Base-by-base conservation (phyloP, 2,797 vertebrate genomes). In the Kryptolebias ocellatus region DNA sequence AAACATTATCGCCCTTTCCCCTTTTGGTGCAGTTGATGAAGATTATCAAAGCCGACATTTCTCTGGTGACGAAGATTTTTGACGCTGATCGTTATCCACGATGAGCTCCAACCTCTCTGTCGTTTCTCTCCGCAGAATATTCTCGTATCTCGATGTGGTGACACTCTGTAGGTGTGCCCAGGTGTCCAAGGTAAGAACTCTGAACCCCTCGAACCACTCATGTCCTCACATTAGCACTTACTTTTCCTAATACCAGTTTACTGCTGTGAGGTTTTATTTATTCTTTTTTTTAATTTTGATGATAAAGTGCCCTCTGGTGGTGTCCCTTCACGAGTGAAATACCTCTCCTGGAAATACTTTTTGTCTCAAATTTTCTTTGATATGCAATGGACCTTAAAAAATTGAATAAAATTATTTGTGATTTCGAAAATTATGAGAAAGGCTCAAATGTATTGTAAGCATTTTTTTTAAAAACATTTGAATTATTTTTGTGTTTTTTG, bases 71-170 rank as follows among this genome's bases (percentile, higher is more conserved):
- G 11, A 6, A 67, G 45, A 29, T 56, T 4, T 51, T 64, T 34
- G 42, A 45, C 28, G 28, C 15, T 53, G 16, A 24, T 56, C 2
- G 14, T 18, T 39, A 69, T 42, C 44, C 44, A 12, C 65, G 12
- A 67, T 17, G 73, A 67, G 39, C 49, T 58, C 29, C 52, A 54
- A 11, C 44, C 85, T 59, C 79, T 87, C 77, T 59, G 64, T 47
- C 57, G 34, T 92, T 78, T 92, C 72, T 89, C 54, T 89, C 67
- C 86, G 58, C 83, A 98, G 97, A 94, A 98, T 98, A 95, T 98
- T 98, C 94, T 98, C 97, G 87, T 98, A 97, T 90, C 91, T 98
- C 87, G 96, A 98, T 78, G 97, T 98, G 93, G 95, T 98, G 70
- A 97, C 96, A 71, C 91, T 98, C 76, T 98, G 97, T 88, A 93